Percentiles rank a stretch among this genome's conserved stretches.
phyloP scores from a whole-genome alignment of 2,888 invertebrate species.

The Agonum fuliginosum region DNA sequence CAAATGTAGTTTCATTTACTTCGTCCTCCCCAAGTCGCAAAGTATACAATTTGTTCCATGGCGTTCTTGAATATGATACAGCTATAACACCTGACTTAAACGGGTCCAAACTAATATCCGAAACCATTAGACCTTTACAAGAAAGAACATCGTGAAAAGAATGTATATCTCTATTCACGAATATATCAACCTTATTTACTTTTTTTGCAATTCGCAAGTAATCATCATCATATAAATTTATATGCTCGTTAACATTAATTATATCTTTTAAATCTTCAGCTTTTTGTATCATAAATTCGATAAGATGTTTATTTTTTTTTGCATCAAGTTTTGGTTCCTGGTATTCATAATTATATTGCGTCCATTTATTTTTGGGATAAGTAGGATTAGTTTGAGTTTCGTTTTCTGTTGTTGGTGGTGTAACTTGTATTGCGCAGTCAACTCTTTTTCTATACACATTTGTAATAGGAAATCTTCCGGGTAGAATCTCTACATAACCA shows the following conservation, averaged over 20 bases:
- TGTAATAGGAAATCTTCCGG: constrained; percentile 76
- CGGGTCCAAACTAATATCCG: constrained; percentile 82
- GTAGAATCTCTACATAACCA: constrained; percentile 80
- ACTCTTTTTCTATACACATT: constrained; percentile 75
- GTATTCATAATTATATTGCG: constrained; percentile 77
- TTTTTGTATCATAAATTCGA: not conserved
- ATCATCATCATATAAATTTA: constrained; percentile 80
- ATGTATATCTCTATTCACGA: not conserved
- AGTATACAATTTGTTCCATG: not conserved
- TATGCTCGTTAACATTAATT: constrained; percentile 67
- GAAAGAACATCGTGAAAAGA: constrained; percentile 80
- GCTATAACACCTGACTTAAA: constrained; percentile 81
- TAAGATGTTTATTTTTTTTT: not conserved
- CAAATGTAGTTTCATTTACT: constrained; percentile 74
- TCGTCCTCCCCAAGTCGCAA: constrained; percentile 65
- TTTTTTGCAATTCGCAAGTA: constrained; percentile 68
- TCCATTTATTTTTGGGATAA: constrained; percentile 82
- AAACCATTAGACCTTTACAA: constrained; percentile 81
- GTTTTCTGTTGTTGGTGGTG: constrained; percentile 71
- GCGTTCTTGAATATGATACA: constrained; percentile 76
- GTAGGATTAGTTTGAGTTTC: constrained; percentile 81
- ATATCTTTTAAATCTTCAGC: constrained; percentile 62
- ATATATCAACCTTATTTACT: constrained; percentile 72
- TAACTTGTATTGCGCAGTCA: constrained; percentile 77
- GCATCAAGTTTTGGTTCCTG: constrained; percentile 41